Conservation (phyloP, 2,888 invertebrate genomes). For the Hedya salicella region DNA sequence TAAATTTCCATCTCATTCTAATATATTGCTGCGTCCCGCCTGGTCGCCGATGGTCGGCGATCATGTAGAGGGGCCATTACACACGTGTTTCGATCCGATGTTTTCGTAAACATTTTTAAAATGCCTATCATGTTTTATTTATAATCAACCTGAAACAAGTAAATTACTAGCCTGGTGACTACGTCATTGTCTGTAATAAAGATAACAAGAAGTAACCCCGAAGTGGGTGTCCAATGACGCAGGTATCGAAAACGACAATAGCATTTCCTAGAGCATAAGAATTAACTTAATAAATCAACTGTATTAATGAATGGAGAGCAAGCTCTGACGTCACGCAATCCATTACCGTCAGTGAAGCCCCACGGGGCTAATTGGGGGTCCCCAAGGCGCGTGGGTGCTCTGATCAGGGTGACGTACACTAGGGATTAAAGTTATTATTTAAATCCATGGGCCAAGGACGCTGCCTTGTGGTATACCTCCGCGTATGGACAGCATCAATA, state of each 20-base stretch:
- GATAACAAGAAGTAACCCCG: not conserved
- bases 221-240: constrained; percentile 19
- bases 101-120: not conserved
- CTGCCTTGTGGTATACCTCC: constrained; percentile 5
- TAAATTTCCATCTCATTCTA: too few relatives aligned
- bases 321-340: constrained; percentile 30
- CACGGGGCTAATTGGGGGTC: constrained; percentile 17
- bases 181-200: not conserved
- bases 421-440: not conserved
- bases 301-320: constrained; percentile 25
- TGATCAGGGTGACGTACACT: not conserved
- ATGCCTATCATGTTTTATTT: not conserved
- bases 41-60: too few relatives aligned
- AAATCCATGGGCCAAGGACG: not conserved
- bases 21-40: too few relatives aligned
- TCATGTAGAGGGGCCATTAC: too few relatives aligned
- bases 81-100: not conserved
- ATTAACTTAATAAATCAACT: constrained; percentile 18
- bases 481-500: too few relatives aligned
- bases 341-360: constrained; percentile 35
- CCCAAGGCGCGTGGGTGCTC: constrained; percentile 13
- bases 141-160: not conserved
- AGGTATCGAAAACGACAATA: constrained; percentile 14
- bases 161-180: not conserved
- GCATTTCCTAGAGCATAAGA: constrained; percentile 4